Evolutionary conservation across 2,888 invertebrate species (phyloP).

Genomic region (Patella depressa): DNA sequence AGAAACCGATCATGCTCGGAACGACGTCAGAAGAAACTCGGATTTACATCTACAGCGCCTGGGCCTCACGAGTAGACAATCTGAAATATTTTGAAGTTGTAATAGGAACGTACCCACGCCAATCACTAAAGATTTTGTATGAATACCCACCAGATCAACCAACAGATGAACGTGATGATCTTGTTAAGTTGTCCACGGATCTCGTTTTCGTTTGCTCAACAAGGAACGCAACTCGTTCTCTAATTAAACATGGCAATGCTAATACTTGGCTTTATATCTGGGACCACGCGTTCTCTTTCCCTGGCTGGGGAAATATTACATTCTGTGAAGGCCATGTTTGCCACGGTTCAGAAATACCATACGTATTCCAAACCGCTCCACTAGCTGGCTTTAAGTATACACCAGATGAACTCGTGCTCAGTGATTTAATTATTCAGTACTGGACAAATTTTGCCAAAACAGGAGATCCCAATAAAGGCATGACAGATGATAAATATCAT

Average conservation of each 20-base stretch:
- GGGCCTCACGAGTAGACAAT: slow-evolving; percentile 40
- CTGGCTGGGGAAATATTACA: slow-evolving; percentile 53
- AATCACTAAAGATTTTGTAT: slow-evolving; percentile 38
- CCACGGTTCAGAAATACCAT: slow-evolving; percentile 60
- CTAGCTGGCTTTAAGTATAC: slow-evolving; percentile 47
- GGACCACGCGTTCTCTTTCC: slow-evolving; percentile 53
- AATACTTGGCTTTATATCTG: slow-evolving; percentile 50
- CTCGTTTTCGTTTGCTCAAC: slow-evolving; percentile 54
- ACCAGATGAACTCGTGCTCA: slow-evolving; percentile 45
- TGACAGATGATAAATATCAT: slow-evolving; percentile 13
- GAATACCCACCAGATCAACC: slow-evolving; percentile 42
- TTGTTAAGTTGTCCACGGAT: slow-evolving; percentile 48
- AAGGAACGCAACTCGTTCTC: slow-evolving; percentile 42
- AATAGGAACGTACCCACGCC: slow-evolving; percentile 42
- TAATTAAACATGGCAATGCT: slow-evolving; percentile 24
- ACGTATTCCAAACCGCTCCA: slow-evolving; percentile 49
- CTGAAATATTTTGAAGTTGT: slow-evolving; percentile 42
- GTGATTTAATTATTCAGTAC: slow-evolving; percentile 47
- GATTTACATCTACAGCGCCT: slow-evolving; percentile 54
- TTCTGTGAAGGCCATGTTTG: slow-evolving; percentile 58
- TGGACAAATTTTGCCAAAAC: slow-evolving; percentile 66
- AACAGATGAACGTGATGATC: slow-evolving; percentile 39
- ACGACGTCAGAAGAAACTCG: slow-evolving; percentile 54
- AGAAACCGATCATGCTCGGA: slow-evolving; percentile 57
- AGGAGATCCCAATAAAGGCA: slow-evolving; percentile 51